These are phyloP conservation scores for Brachionus rotundiformis DNA, from an alignment of 1,140 invertebrate species.

Conservation along the genomic window DNA sequence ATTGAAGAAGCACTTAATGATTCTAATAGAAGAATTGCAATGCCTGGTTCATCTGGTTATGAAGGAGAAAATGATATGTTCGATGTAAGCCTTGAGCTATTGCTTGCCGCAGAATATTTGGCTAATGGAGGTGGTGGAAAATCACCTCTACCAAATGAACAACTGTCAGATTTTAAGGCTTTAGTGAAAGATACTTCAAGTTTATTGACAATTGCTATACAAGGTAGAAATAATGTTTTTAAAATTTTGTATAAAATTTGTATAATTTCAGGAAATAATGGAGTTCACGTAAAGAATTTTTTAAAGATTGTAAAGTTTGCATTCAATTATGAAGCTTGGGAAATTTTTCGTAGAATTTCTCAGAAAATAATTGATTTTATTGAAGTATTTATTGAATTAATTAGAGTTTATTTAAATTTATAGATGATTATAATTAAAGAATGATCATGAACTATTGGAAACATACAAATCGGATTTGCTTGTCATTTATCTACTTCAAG, in stretches of 20 bases:
- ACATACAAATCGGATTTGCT: neutral
- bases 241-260: neutral
- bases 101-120: slow-evolving; percentile 63
- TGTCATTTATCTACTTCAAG: neutral
- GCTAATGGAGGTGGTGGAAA: slow-evolving; percentile 56
- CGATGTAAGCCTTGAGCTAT: slow-evolving; percentile 62
- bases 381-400: neutral
- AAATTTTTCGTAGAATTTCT: slow-evolving; percentile 59
- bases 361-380: slow-evolving; percentile 55
- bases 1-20: slow-evolving; percentile 61
- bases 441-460: neutral
- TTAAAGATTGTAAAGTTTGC: slow-evolving; percentile 61
- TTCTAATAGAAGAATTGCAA: slow-evolving; percentile 59
- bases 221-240: neutral
- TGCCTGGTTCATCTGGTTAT: slow-evolving; percentile 60
- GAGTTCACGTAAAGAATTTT: slow-evolving; percentile 55
- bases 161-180: neutral
- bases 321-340: slow-evolving; percentile 63
- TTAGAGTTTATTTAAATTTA: neutral
- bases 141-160: neutral
- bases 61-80: slow-evolving; percentile 61
- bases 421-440: neutral
- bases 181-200: neutral
- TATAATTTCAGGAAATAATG: neutral
- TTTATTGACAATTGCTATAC: neutral